These are phyloP conservation scores for Etheostoma perlongum DNA, from an alignment of 2,797 vertebrate genomes.

Conservation along the genomic window DNA sequence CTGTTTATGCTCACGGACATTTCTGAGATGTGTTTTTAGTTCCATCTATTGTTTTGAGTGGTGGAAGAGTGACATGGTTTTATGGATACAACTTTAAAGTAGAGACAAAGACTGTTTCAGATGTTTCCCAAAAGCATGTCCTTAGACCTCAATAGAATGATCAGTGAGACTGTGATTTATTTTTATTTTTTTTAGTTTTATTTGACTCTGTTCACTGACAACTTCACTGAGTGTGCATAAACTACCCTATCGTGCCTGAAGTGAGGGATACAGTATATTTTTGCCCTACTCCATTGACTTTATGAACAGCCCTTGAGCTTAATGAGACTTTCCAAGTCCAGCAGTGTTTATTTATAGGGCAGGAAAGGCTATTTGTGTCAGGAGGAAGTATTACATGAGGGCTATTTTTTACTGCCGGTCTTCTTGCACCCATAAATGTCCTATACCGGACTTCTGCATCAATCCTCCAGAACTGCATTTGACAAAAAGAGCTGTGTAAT, in stretches of 20 bases:
- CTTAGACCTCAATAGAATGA: slow-evolving; percentile 20
- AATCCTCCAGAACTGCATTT: slow-evolving; percentile 5
- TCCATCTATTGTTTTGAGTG: slow-evolving; percentile 33
- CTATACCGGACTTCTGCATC: slow-evolving; percentile 9
- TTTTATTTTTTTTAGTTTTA: slow-evolving; percentile 2
- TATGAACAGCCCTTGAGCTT: slow-evolving; percentile 45
- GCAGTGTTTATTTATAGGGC: slow-evolving; percentile 80
- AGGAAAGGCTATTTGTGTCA: slow-evolving; percentile 80
- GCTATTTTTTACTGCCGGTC: slow-evolving; percentile 65
- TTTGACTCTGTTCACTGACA: neutral
- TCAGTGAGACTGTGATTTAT: slow-evolving; percentile 6
- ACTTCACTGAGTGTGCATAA: slow-evolving; percentile 4
- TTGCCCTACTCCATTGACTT: slow-evolving; percentile 51
- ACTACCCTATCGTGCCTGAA: slow-evolving; percentile 27
- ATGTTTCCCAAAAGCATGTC: slow-evolving; percentile 11
- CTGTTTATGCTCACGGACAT: slow-evolving; percentile 12
- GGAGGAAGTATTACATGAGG: slow-evolving; percentile 72
- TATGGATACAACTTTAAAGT: slow-evolving; percentile 15
- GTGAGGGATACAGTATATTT: slow-evolving; percentile 33
- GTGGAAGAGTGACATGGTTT: slow-evolving; percentile 33
- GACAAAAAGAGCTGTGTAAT: neutral
- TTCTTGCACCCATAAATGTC: slow-evolving; percentile 51
- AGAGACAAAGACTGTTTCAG: slow-evolving; percentile 16
- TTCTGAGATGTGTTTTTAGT: slow-evolving; percentile 37
- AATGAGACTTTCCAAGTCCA: slow-evolving; percentile 72